These are phyloP conservation scores for Ashinkailepas kermadecensis DNA, from an alignment of 2,888 invertebrate genomes.

Conservation along the genomic window DNA sequence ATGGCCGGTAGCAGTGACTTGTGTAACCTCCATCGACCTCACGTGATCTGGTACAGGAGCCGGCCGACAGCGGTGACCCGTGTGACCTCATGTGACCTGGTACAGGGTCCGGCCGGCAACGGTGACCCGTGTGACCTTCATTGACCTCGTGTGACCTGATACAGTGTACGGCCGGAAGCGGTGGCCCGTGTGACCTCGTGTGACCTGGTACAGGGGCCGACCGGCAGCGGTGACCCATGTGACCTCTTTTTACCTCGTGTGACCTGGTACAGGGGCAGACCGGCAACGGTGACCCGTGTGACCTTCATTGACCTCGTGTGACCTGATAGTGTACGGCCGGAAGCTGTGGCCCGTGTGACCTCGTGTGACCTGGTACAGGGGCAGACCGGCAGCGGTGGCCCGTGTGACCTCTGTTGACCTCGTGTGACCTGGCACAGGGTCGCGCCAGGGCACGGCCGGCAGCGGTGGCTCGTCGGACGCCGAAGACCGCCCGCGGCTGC, in stretches of 20 bases:
- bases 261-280: background rate
- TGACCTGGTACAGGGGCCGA: too few species aligned
- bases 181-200: background rate
- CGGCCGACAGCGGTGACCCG: too few species aligned
- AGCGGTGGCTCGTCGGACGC: slow-evolving; percentile 19
- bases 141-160: background rate
- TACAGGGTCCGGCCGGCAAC: too few species aligned
- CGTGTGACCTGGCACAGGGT: slow-evolving; percentile 25
- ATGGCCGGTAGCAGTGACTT: too few species aligned
- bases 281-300: background rate
- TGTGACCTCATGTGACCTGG: too few species aligned
- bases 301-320: slow-evolving; percentile 24
- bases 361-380: slow-evolving; percentile 20
- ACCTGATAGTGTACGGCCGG: background rate
- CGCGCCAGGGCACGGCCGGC: background rate
- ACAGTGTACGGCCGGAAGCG: too few species aligned
- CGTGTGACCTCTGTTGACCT: slow-evolving; percentile 3
- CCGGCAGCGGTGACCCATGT: background rate
- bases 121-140: background rate
- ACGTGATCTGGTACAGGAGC: too few species aligned
- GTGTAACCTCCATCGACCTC: too few species aligned
- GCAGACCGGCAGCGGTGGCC: background rate
- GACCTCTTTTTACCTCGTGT: slow-evolving; percentile 23
- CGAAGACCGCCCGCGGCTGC: background rate
- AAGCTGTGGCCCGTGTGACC: background rate